Evolutionary conservation across 2,113 vertebrate genomes (phyloP), one percentile per base, ranked within the genome.

Genomic region (Psittacula cyanocephala): DNA sequence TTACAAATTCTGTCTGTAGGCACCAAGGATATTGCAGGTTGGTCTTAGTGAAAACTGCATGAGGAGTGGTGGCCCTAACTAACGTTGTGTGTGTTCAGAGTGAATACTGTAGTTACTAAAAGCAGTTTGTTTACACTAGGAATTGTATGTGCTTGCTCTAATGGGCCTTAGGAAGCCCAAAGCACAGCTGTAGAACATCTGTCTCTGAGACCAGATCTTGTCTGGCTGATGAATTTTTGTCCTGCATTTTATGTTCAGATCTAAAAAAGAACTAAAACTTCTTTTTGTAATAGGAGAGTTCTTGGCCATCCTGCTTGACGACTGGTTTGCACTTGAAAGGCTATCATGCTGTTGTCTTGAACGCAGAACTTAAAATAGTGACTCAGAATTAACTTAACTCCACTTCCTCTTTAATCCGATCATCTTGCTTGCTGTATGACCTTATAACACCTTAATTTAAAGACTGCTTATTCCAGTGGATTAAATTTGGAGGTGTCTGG

Each of bases 71-170:
- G 95, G 93, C 91, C 55, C 77, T 95, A 74, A 39, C 86, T 46
- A 52, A 35, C n/a, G 0, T 70, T 87, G 94, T 95, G 92, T 97
- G 95, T 95, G 78, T 94, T 97, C 83, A 82, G 88, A 62, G 74
- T 20, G 93, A 93, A 77, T 76, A 80, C 1, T 91, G 91, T 70
- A 89, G 93, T 94, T 93, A 68, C 95, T 97, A 95, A 96, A 97
- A 97, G 95, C 94, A 91, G 94, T 93, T 88, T 97, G 96, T 97
- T 97, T 97, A 97, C 87, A 77, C 95, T 96, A 95, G 91, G 93
- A 95, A 64, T 86, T 96, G 95, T 89, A 74, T 94, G 78, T 95
- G 94, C 89, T 94, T 86, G 94, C 89, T 97, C 93, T 95, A 96
- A 97, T 96, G 91, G 91, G 83, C 77, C 92, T 96, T 96, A 78